Evolutionary conservation across 2,113 vertebrate genomes (phyloP), one percentile per base, ranked within the genome.

Genomic region (Mugil cephalus): DNA sequence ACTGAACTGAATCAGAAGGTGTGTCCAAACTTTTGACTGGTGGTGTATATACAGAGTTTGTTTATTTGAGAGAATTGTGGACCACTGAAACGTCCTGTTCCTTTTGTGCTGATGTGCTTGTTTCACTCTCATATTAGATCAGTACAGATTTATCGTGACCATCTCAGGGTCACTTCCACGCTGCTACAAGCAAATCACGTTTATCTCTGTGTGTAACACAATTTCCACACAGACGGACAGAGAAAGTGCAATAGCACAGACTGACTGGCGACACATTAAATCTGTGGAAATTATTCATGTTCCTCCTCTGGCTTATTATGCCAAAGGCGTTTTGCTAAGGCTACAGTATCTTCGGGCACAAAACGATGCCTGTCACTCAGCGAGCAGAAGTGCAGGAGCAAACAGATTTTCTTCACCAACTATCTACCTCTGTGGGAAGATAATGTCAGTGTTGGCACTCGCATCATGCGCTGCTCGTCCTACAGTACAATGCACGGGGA

Each of bases 261-360:
- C 11, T 61, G 45, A 47, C 17, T 59, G 11, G 7, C 11, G 51
- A 55, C 39, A 35, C 46, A 17, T 58, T 21, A 63, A 6, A 52
- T 55, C 21, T 50, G 24, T 45, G 42, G 21, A 66, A 83, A 77
- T 81, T 78, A 79, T 86, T 83, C 6, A 73, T 82, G 38, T 73
- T 56, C 18, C 38, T 63, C 52, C 36, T 14, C 12, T 38, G 61
- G 59, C 48, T 66, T 46, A 54, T 66, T 42, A 74, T 62, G 69
- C 64, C 66, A 67, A 50, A 40, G 59, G 66, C 30, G 1, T 75
- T 69, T 69, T 72, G 50, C 48, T 81, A 79, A 67, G 38, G 55
- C 40, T 62, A 50, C 34, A 48, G 45, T 48, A 61, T 71, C 71
- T 64, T 9, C 21, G 39, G 46, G 68, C 73, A 53, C 19, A 19